Conservation (phyloP, 2,888 invertebrate genomes). For the Drosophila subsilvestris region DNA sequence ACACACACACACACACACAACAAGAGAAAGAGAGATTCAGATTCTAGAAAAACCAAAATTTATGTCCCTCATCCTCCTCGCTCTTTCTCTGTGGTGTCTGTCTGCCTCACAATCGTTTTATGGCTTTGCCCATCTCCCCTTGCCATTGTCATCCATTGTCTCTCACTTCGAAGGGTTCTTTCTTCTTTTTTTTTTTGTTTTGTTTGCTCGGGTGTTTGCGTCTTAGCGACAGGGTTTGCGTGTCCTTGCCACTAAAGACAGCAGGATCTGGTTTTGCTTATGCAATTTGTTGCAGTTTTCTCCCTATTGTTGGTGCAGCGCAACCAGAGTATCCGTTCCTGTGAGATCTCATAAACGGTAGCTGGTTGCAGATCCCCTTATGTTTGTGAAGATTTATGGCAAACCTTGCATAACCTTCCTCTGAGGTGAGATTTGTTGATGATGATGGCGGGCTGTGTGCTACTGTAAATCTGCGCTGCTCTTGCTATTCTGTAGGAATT, state of each 20-base stretch:
- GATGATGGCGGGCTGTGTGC: conserved; percentile 15
- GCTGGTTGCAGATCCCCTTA: conserved; percentile 32
- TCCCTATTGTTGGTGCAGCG: conserved; percentile 56
- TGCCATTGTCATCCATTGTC: conserved; percentile 46
- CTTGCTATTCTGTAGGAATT: background rate
- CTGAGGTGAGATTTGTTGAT: conserved; percentile 6
- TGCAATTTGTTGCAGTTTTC: conserved; percentile 77
- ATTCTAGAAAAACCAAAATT: conserved; percentile 62
- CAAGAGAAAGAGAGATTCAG: conserved; percentile 17
- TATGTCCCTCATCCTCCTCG: conserved; percentile 53
- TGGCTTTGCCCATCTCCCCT: conserved; percentile 46
- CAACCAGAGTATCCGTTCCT: conserved; percentile 2
- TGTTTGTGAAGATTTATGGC: conserved; percentile 29
- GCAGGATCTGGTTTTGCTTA: conserved; percentile 59
- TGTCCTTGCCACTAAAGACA: conserved; percentile 60
- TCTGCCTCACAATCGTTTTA: conserved; percentile 59
- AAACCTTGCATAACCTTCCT: conserved; percentile 52
- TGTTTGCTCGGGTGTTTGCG: conserved; percentile 55
- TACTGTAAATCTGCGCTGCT: conserved; percentile 15
- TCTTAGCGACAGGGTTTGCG: conserved; percentile 35
- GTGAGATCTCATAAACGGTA: conserved; percentile 42
- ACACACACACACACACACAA: too few species aligned
- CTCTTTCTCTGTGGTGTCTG: conserved; percentile 8
- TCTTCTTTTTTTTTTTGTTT: conserved; percentile 18
- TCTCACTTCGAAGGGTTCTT: conserved; percentile 27